These are phyloP conservation scores for Gila robusta DNA, from an alignment of 2,797 vertebrate species.

Conservation along the genomic window DNA sequence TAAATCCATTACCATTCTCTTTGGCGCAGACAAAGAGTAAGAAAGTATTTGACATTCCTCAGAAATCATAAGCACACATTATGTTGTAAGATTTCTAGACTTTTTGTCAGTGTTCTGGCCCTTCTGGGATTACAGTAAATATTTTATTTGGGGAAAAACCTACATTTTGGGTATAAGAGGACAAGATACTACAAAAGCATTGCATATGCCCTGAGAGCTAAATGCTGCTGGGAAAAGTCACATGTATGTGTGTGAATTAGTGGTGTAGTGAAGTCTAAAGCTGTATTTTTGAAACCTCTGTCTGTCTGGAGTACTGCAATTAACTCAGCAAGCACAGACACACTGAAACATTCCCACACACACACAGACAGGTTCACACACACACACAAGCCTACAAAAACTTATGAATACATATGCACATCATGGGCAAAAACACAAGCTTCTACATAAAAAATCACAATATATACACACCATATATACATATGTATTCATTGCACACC, in stretches of 20 bases:
- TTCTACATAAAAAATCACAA: slow-evolving; percentile 1
- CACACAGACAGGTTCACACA: slow-evolving; percentile 4
- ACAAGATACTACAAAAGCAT: neutral
- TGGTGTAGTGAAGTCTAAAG: slow-evolving; percentile 41
- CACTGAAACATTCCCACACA: slow-evolving; percentile 38
- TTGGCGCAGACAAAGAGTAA: slow-evolving; percentile 26
- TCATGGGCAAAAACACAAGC: neutral
- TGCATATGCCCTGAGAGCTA: neutral
- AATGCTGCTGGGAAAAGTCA: slow-evolving; percentile 34
- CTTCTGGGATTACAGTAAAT: neutral
- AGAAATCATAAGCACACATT: slow-evolving; percentile 15
- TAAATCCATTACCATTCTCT: slow-evolving; percentile 53
- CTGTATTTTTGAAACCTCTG: slow-evolving; percentile 57
- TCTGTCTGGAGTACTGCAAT: slow-evolving; percentile 56
- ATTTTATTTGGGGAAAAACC: neutral
- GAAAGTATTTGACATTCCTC: slow-evolving; percentile 30
- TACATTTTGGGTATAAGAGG: neutral
- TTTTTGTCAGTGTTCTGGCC: neutral
- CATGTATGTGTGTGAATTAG: slow-evolving; percentile 46
- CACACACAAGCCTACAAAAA: neutral
- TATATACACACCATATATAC: neutral
- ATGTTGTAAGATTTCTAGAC: neutral
- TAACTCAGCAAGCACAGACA: slow-evolving; percentile 46
- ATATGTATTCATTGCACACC: neutral
- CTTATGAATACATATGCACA: slow-evolving; percentile 4